A percentile compares a stretch with the other conserved stretches of the same genome.
These are phyloP conservation scores for Bambusicola thoracicus DNA, from an alignment of 2,113 vertebrate species.

Conservation along the genomic window DNA sequence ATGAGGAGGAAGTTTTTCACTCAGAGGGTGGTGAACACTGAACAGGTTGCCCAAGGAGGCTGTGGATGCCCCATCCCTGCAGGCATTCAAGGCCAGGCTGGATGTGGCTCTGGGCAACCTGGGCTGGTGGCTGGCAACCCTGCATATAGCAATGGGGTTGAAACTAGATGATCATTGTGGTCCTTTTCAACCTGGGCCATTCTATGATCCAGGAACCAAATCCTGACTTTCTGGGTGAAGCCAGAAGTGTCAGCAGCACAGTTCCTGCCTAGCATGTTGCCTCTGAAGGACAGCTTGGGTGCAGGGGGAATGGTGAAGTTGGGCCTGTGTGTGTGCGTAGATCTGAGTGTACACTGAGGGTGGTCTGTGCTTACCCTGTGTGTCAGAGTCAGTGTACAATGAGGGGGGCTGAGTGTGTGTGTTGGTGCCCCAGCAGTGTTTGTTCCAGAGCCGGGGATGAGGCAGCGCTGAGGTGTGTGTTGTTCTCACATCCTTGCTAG, in stretches of 20 bases:
- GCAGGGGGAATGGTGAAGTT: not conserved
- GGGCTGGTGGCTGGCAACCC: too few relatives aligned
- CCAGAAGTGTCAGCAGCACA: not conserved
- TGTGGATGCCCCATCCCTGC: too few relatives aligned
- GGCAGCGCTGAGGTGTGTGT: not conserved
- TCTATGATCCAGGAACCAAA: not conserved
- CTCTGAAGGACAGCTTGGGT: constrained; percentile 5
- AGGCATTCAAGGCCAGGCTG: too few relatives aligned
- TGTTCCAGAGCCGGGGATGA: not conserved
- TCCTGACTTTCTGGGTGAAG: not conserved
- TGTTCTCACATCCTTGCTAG: constrained; percentile 32
- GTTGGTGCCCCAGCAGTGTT: accelerated
- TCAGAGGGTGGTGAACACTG: too few relatives aligned
- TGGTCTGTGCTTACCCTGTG: not conserved
- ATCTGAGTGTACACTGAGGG: not conserved
- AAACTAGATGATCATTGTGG: too few relatives aligned
- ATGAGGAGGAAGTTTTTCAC: too few relatives aligned
- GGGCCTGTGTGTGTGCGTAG: not conserved
- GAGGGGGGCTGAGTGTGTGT: not conserved
- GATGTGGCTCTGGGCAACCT: too few relatives aligned
- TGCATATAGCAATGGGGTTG: too few relatives aligned
- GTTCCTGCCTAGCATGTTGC: not conserved
- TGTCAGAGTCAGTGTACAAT: not conserved
- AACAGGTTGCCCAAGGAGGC: too few relatives aligned
- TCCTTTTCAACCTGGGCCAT: too few relatives aligned